phyloP scores from a whole-genome alignment of 1,140 invertebrate species.

The Musca vetustissima region DNA sequence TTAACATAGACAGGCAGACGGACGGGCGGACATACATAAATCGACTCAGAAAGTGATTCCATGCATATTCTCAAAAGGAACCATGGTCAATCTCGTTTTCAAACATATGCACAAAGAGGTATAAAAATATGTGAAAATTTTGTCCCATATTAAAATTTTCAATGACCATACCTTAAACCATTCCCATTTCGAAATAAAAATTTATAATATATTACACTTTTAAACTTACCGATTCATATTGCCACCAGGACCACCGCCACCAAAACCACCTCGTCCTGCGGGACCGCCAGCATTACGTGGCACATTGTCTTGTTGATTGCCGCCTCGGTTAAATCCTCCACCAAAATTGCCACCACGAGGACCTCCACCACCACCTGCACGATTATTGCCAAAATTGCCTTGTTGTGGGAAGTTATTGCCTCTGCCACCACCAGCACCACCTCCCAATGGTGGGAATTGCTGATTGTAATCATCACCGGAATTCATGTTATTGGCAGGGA shows the following conservation, averaged over 20 bases:
- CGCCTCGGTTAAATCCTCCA: background rate
- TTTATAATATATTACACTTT: no score
- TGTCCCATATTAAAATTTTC: no score
- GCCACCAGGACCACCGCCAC: slow-evolving; percentile 28
- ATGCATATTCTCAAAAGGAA: no score
- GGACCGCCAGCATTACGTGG: background rate
- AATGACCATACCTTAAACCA: no score
- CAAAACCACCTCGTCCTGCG: background rate
- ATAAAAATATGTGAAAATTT: no score
- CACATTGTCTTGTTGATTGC: background rate
- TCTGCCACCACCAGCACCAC: slow-evolving; percentile 24
- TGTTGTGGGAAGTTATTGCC: slow-evolving; percentile 7
- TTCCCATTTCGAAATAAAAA: no score
- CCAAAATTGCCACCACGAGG: background rate
- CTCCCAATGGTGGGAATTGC: slow-evolving; percentile 43
- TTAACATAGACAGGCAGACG: no score
- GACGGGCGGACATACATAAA: no score
- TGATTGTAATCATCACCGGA: slow-evolving; percentile 32
- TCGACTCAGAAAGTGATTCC: no score
- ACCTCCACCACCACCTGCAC: background rate
- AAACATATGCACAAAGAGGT: no score
- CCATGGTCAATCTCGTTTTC: no score
- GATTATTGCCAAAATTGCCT: background rate
- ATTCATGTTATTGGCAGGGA: slow-evolving; percentile 12
- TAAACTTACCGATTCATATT: slow-evolving; percentile 38